Conservation (phyloP, 2,113 vertebrate genomes). For the Poeciliopsis prolifica region DNA sequence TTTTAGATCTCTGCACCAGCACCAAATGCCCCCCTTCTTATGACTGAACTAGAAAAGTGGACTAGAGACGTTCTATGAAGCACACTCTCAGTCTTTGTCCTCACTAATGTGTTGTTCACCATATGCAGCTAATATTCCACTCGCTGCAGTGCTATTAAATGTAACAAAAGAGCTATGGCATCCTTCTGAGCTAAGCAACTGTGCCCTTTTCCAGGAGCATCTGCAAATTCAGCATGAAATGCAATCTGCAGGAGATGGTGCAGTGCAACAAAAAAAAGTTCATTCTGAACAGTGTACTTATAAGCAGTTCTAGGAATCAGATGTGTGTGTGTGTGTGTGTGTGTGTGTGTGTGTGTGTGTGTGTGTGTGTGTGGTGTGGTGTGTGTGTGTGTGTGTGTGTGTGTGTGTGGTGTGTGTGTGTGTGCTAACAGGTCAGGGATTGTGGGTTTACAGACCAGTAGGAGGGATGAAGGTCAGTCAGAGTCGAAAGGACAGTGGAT, state of each 20-base stretch:
- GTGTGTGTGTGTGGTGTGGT: slow-evolving; percentile 2
- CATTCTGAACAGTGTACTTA: slow-evolving; percentile 18
- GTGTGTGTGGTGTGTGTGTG: background rate
- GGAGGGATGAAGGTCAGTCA: slow-evolving; percentile 37
- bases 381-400: background rate
- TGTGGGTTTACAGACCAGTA: slow-evolving; percentile 25
- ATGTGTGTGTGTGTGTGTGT: slow-evolving; percentile 3
- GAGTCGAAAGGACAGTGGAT: slow-evolving; percentile 21
- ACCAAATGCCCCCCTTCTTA: slow-evolving; percentile 51
- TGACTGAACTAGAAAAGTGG: slow-evolving; percentile 49
- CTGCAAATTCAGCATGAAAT: slow-evolving; percentile 63
- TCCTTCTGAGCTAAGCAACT: slow-evolving; percentile 35
- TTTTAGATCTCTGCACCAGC: slow-evolving; percentile 21
- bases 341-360: background rate
- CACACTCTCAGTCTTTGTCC: slow-evolving; percentile 17
- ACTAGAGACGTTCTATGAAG: slow-evolving; percentile 42
- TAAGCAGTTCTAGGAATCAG: slow-evolving; percentile 32
- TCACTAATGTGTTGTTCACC: slow-evolving; percentile 17
- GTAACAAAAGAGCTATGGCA: slow-evolving; percentile 47
- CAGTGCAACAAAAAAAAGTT: slow-evolving; percentile 16
- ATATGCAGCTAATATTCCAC: slow-evolving; percentile 32
- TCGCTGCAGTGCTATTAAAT: slow-evolving; percentile 40
- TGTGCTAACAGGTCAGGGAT: slow-evolving; percentile 19
- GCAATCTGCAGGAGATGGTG: slow-evolving; percentile 31
- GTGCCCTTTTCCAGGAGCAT: slow-evolving; percentile 42